Base-by-base conservation (phyloP, 2,113 vertebrate species). In the Potamarius usumacintae region DNA sequence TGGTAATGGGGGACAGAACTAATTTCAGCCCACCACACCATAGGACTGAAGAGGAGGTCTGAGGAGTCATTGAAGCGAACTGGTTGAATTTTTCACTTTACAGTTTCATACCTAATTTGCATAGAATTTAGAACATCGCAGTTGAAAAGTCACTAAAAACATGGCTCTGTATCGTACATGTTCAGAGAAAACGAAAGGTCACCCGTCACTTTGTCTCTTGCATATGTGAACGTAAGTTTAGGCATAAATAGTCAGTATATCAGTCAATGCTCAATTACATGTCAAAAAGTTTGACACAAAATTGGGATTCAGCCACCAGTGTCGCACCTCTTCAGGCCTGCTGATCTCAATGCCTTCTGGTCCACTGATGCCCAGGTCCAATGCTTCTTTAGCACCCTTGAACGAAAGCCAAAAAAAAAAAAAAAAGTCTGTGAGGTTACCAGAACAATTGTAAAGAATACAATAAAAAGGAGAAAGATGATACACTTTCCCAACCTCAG, bases 311-410 rank as follows among this genome's bases (percentile, higher is more conserved):
- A 20, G 52, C 48, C 25, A n/a, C 9, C 52, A 52, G 25, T 53
- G n/a, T 18, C 92, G 91, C 83, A 99, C 98, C 97, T 99, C 98
- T 62, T 99, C 97, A 0, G 98, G 98, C 83, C 97, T 95, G 92
- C 98, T 99, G 94, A 99, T 98, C 93, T 99, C 98, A 1, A 99
- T 98, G 82, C 98, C 98, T 93, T 99, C 98, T 0, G 98, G 98
- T 12, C 98, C 98, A 0, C 95, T 97, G 92, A 99, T 99, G 77
- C 98, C 98, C 92, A 99, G 92, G 78, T 99, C 98, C 92, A 99
- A 89, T 0, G 96, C 96, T 86, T 99, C 98, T 90, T 97, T 98
- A 0, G 97, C 98, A 83, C 97, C 98, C 98, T 99, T 91, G 0
- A 63, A 79, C 2, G 74, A 58, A 88, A 65, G 20, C 11, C 83